Evolutionary conservation across 2,113 vertebrate species (phyloP), one percentile per base, ranked within the genome.

Genomic region (Mastomys natalensis): DNA sequence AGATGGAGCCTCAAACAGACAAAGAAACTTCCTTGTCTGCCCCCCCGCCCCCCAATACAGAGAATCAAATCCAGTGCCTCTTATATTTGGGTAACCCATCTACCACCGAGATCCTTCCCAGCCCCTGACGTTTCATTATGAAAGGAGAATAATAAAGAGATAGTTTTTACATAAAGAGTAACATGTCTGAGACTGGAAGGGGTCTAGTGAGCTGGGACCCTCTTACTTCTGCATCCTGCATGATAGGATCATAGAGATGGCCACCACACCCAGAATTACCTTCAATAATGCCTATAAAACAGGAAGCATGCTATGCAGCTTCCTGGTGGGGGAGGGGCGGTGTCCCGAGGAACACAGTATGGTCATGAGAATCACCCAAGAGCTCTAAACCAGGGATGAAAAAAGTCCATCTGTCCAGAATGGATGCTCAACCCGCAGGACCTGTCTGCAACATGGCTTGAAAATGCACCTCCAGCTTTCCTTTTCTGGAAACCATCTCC

Each of bases 401-500:
- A 26, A 66, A 51, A 73, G 13, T 51, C 29, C 34, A 48, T 82
- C 60, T 68, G 21, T 70, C 19, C 21, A 34, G 53, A 22, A 21
- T 9, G 13, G 70, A 55, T 29, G 29, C 26, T 86, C 12, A 78
- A 43, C 43, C 29, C 4, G 7, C 5, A 51, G 58, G 24, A 34
- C 66, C 70, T 7, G 2, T 58, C 74, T 72, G 85, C 70, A 31
- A 34, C 51, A 15, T 0, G 37, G 34, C 40, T 72, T 26, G 68
- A n/a, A 82, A 91, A 31, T 55, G 55, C 22, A 21, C 40, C 58
- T 88, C 31, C 16, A 53, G 40, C 62, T 89, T 97, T 89, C 70
- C 62, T 95, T 93, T 97, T 97, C 95, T 90, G 92, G 89, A 91
- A 93, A 91, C 76, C 26, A 24, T n/a, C 43, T 94, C 89, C 93